Evolutionary conservation across 2,888 invertebrate genomes (phyloP).

Genomic region (Apotomis turbidana): DNA sequence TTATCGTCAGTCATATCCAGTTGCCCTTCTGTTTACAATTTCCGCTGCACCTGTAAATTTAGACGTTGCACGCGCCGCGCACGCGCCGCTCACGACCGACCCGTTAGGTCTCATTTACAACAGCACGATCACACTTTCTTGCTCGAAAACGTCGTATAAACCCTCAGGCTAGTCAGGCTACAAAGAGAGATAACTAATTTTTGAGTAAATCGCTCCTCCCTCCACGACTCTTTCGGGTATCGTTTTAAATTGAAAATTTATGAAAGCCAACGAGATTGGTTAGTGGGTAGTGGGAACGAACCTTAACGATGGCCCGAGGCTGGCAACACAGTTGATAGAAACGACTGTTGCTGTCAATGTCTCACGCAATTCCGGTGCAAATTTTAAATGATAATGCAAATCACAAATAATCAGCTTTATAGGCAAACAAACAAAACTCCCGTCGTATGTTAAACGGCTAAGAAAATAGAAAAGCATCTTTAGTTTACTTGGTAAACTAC

Average conservation of each 20-base stretch:
- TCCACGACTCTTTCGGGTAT: conserved; percentile 30
- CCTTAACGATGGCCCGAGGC: conserved; percentile 17
- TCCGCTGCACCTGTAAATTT: conserved; percentile 64
- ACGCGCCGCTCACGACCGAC: conserved; percentile 59
- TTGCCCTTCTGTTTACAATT: conserved; percentile 40
- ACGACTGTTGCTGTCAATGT: background rate
- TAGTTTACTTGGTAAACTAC: no score
- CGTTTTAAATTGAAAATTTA: conserved; percentile 34
- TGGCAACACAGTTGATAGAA: conserved; percentile 8
- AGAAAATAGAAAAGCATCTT: no score
- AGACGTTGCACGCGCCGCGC: conserved; percentile 57
- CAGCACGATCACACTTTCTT: conserved; percentile 47
- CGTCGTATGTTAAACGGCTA: no score
- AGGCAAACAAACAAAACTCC: background rate
- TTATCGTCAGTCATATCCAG: conserved; percentile 13
- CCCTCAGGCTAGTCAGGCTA: background rate
- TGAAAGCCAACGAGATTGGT: conserved; percentile 22
- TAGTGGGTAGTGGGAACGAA: conserved; percentile 8
- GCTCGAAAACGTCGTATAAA: background rate
- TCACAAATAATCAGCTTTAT: conserved; percentile 2
- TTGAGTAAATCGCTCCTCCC: conserved; percentile 43
- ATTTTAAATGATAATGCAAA: conserved; percentile 8
- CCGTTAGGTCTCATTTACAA: conserved; percentile 54
- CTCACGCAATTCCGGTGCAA: conserved; percentile 11
- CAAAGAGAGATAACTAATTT: conserved; percentile 4